Conservation (phyloP, 2,113 vertebrate genomes). For the Centrocercus urophasianus region DNA sequence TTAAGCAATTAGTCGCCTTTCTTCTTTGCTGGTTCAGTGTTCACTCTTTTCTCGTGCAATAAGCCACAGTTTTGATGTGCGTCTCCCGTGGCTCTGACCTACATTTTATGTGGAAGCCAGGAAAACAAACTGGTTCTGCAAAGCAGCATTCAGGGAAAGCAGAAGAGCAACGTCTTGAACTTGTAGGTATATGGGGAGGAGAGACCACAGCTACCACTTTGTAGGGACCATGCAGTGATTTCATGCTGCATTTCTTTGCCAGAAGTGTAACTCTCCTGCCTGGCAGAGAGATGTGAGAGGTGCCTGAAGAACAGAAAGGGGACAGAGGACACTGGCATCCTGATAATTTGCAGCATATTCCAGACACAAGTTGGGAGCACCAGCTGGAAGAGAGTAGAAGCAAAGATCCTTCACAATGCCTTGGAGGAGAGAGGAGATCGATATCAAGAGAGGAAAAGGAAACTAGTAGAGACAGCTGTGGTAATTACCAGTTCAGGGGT, state of each 20-base stretch:
- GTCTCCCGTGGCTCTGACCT: neutral
- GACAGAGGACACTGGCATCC: neutral
- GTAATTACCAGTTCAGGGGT: neutral
- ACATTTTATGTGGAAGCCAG: conserved; percentile 6
- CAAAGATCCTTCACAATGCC: neutral
- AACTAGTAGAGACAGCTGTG: neutral
- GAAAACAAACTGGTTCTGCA: neutral
- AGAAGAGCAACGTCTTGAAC: neutral
- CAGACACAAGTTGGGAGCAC: neutral
- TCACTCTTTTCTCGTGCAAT: neutral
- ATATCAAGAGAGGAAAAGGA: neutral
- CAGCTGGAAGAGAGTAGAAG: neutral
- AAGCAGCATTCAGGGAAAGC: neutral
- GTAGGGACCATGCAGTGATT: neutral
- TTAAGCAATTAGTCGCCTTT: neutral
- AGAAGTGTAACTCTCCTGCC: neutral
- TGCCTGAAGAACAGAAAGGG: neutral
- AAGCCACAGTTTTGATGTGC: neutral
- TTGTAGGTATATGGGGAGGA: neutral
- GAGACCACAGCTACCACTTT: neutral
- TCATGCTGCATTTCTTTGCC: neutral
- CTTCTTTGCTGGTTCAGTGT: neutral
- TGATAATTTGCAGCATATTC: neutral
- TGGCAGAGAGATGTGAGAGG: neutral
- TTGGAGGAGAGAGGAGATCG: neutral